Conservation (phyloP, 2,113 vertebrate species). For the Psilopogon haemacephalus region DNA sequence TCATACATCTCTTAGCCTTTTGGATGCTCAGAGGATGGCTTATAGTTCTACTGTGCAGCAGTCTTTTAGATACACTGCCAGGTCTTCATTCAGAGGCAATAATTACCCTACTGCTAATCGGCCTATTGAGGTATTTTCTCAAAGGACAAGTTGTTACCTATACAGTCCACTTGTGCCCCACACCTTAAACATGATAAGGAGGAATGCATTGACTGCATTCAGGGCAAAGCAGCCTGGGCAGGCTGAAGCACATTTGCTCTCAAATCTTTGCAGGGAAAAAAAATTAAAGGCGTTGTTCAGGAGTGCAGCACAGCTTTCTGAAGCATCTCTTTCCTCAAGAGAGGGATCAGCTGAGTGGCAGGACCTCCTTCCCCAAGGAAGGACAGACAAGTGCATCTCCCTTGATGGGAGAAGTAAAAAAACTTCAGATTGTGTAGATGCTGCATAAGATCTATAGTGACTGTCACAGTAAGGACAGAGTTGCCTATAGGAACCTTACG, state of each 20-base stretch:
- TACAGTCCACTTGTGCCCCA: accelerated
- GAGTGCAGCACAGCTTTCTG: background rate
- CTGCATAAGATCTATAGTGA: background rate
- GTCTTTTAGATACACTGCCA: background rate
- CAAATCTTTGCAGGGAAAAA: background rate
- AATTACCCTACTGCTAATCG: background rate
- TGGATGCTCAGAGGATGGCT: background rate
- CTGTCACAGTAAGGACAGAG: no score
- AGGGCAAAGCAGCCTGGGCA: background rate
- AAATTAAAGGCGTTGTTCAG: background rate
- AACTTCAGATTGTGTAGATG: background rate
- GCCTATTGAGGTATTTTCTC: background rate
- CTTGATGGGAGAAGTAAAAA: background rate
- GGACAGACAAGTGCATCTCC: background rate
- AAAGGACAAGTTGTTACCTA: background rate
- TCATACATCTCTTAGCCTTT: background rate
- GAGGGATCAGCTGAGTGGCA: background rate
- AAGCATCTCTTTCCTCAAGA: background rate
- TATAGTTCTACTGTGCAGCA: background rate
- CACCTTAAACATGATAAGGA: accelerated
- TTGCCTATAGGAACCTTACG: no score
- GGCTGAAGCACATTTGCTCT: background rate
- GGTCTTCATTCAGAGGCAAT: background rate
- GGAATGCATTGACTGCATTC: background rate
- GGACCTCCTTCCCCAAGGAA: background rate